phyloP scores from a whole-genome alignment of 2,113 vertebrate genomes.

The Nesogale talazaci region DNA sequence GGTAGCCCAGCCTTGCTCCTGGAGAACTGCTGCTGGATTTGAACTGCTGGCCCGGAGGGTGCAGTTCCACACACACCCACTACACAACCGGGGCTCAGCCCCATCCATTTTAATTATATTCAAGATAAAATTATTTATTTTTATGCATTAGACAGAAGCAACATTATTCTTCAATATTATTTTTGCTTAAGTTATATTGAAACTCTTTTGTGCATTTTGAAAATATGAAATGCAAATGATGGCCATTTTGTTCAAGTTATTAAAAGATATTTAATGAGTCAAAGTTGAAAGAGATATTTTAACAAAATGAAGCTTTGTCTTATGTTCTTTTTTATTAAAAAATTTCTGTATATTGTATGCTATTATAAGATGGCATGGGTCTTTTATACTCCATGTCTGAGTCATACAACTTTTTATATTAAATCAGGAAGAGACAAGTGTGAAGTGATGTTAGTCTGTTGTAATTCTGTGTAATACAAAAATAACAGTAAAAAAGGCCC shows the following conservation, averaged over 20 bases:
- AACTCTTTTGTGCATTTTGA: not conserved
- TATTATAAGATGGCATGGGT: conserved; percentile 22
- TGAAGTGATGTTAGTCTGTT: conserved; percentile 59
- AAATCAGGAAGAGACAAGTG: conserved; percentile 51
- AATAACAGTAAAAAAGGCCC: no score
- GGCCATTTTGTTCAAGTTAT: conserved; percentile 28
- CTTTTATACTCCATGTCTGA: conserved; percentile 29
- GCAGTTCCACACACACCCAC: no score
- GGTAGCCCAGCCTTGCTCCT: no score
- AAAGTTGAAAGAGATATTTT: conserved; percentile 39
- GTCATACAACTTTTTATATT: conserved; percentile 62
- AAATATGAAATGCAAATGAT: not conserved
- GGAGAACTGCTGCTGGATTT: no score
- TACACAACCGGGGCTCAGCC: no score
- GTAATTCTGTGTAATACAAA: conserved; percentile 61
- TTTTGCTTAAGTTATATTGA: not conserved
- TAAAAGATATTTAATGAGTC: conserved; percentile 42
- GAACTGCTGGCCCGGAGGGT: no score
- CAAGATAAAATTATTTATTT: not conserved
- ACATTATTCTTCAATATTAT: not conserved
- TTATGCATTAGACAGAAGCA: not conserved
- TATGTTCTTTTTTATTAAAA: conserved; percentile 61
- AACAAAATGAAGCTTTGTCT: conserved; percentile 42
- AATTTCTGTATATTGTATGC: conserved; percentile 49
- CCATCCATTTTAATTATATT: conserved; percentile 20